phyloP scores from a whole-genome alignment of 2,113 vertebrate genomes.

The Pholis gunnellus region DNA sequence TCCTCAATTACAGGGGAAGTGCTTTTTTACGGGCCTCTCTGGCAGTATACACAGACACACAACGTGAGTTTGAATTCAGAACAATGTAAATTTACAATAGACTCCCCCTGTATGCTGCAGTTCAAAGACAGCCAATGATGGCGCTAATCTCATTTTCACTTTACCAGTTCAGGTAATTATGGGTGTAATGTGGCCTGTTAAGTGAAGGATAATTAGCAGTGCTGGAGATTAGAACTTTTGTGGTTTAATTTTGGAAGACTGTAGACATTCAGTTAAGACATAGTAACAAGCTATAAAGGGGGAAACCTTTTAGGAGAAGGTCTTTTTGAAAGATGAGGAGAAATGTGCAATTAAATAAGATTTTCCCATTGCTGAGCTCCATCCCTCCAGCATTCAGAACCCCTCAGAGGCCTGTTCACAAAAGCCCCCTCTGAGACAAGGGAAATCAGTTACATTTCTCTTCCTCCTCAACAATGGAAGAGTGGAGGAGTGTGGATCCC shows the following conservation, averaged over 20 bases:
- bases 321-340: slow-evolving; percentile 5
- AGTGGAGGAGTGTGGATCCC: slow-evolving; percentile 81
- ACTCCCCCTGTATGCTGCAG: slow-evolving; percentile 10
- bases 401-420: slow-evolving; percentile 52
- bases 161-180: slow-evolving; percentile 18
- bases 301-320: not conserved
- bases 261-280: not conserved
- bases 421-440: slow-evolving; percentile 49
- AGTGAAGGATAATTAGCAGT: slow-evolving; percentile 20
- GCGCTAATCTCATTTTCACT: slow-evolving; percentile 37
- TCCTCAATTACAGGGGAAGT: slow-evolving; percentile 82
- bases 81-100: slow-evolving; percentile 49
- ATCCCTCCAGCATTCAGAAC: slow-evolving; percentile 48
- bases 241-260: slow-evolving; percentile 24
- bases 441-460: slow-evolving; percentile 69
- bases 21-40: slow-evolving; percentile 79
- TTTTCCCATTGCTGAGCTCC: slow-evolving; percentile 51
- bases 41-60: slow-evolving; percentile 54
- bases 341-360: not conserved
- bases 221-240: not conserved
- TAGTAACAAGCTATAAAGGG: not conserved
- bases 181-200: slow-evolving; percentile 46
- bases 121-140: slow-evolving; percentile 29
- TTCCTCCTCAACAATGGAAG: slow-evolving; percentile 70
- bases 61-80: slow-evolving; percentile 59